Evolutionary conservation across 2,888 invertebrate species (phyloP).

Genomic region (Synanthedon andrenaeformis): DNA sequence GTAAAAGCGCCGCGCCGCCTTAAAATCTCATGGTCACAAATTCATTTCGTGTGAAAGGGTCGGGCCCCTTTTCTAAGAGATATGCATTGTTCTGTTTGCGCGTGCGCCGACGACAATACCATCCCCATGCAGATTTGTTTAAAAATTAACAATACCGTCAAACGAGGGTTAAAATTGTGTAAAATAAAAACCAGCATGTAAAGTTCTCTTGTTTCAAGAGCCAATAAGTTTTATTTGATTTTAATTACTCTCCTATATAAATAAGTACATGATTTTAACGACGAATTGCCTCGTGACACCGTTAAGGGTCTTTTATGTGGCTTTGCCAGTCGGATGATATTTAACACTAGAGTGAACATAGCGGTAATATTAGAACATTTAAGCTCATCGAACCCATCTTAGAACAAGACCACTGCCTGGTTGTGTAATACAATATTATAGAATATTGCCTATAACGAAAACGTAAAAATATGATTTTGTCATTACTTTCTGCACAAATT

Average conservation of each 20-base stretch:
- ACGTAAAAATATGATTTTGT: too few relatives aligned
- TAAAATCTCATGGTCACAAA: not conserved
- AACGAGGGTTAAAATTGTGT: not conserved
- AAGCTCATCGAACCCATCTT: not conserved
- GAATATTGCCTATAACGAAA: too few relatives aligned
- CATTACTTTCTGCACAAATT: too few relatives aligned
- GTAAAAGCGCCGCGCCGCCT: not conserved
- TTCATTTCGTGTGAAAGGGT: conserved; percentile 7
- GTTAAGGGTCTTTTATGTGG: not conserved
- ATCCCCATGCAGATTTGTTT: conserved; percentile 5
- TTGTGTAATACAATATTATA: too few relatives aligned
- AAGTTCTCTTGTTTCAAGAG: not conserved
- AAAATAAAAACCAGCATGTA: not conserved
- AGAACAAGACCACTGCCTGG: not conserved
- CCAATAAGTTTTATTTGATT: not conserved
- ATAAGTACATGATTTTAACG: not conserved
- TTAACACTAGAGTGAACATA: not conserved
- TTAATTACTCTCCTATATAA: not conserved
- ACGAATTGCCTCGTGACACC: not conserved
- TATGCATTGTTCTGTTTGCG: conserved; percentile 28
- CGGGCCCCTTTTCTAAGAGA: conserved; percentile 3
- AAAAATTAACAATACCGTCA: conserved; percentile 3
- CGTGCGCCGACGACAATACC: conserved; percentile 28
- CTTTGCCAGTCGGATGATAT: not conserved
- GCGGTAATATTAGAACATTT: not conserved